phyloP scores from a whole-genome alignment of 2,888 invertebrate genomes.

The Chorisops tibialis region DNA sequence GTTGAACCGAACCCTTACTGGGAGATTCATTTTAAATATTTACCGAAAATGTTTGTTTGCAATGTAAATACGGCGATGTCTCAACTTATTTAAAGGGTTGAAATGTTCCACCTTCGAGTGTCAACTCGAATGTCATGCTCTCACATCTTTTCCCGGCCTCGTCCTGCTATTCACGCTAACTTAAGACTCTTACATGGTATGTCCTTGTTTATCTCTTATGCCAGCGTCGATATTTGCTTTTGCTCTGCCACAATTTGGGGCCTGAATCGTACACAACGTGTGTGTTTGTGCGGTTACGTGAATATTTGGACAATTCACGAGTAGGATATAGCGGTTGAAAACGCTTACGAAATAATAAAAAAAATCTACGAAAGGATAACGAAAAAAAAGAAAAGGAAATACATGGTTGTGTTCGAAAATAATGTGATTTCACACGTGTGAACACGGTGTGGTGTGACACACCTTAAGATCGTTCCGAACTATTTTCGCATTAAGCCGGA shows the following conservation, averaged over 20 bases:
- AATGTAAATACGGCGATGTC: conserved; percentile 30
- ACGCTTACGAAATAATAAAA: too few species aligned
- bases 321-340: background rate
- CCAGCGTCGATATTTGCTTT: conserved; percentile 19
- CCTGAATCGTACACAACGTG: conserved; percentile 5
- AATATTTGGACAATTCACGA: conserved; percentile 22
- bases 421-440: too few species aligned
- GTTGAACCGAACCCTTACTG: conserved; percentile 11
- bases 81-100: conserved; percentile 29
- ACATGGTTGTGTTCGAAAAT: too few species aligned
- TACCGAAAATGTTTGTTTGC: conserved; percentile 33
- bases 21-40: conserved; percentile 33
- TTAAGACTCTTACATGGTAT: conserved; percentile 19
- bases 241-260: conserved; percentile 11
- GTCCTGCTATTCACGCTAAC: background rate
- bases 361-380: background rate
- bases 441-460: too few species aligned
- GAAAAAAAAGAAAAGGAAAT: background rate
- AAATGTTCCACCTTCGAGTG: background rate
- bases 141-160: background rate
- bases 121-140: background rate
- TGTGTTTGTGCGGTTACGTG: too few species aligned
- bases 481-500: background rate
- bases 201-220: conserved; percentile 15
- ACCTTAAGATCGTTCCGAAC: too few species aligned